Percentiles rank a stretch among this genome's conserved stretches.
Evolutionary conservation across 2,113 vertebrate species (phyloP).

Genomic region (Chauna torquata): DNA sequence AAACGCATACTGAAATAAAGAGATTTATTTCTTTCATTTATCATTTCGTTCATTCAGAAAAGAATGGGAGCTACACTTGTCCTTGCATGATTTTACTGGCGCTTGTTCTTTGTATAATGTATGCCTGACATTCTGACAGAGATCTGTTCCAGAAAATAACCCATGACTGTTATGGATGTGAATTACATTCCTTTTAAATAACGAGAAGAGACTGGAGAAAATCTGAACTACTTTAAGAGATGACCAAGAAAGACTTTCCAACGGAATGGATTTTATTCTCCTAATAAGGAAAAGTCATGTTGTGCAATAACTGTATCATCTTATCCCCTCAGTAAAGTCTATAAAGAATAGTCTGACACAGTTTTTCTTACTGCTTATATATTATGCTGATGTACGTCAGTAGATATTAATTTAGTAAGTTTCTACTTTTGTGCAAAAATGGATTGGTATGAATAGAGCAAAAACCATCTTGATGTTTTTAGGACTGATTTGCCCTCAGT

Average conservation of each 20-base stretch:
- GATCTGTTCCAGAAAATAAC: slow-evolving; percentile 42
- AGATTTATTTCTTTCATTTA: background rate
- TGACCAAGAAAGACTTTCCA: background rate
- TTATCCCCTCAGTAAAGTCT: background rate
- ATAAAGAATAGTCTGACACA: background rate
- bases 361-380: background rate
- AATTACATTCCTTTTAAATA: slow-evolving; percentile 22
- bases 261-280: background rate
- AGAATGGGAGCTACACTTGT: background rate
- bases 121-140: background rate
- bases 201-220: background rate
- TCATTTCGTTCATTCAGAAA: background rate
- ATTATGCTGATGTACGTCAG: background rate
- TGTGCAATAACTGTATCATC: background rate
- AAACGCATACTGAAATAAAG: background rate
- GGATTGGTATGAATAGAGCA: background rate
- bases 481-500: background rate
- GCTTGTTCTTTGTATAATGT: background rate
- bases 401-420: background rate
- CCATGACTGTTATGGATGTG: background rate
- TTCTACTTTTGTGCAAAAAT: slow-evolving; percentile 1
- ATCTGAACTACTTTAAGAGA: background rate
- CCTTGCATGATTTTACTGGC: background rate
- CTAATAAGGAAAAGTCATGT: slow-evolving; percentile 37
- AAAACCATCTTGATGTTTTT: background rate